Conservation (phyloP, 2,113 vertebrate species). For the Pachypanchax playfairii region DNA sequence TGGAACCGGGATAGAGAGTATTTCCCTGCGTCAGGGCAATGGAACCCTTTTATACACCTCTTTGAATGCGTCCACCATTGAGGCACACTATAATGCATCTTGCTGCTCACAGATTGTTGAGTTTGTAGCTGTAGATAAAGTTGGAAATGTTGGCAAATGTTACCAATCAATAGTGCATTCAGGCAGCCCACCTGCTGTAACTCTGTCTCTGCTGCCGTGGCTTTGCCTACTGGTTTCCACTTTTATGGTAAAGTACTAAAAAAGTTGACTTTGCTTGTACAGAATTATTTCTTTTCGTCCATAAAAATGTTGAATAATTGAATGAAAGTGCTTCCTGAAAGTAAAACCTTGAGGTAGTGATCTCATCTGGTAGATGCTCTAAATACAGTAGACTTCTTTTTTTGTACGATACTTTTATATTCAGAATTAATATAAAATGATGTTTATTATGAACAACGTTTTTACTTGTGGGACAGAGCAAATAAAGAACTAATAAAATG, state of each 20-base stretch:
- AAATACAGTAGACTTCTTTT: no score
- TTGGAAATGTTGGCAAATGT: slow-evolving; percentile 77
- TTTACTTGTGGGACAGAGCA: no score
- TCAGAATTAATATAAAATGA: no score
- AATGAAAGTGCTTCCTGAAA: no score
- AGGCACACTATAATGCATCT: slow-evolving; percentile 62
- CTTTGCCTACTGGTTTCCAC: slow-evolving; percentile 54
- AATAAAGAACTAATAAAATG: no score
- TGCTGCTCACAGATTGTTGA: slow-evolving; percentile 75
- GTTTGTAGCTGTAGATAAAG: slow-evolving; percentile 67
- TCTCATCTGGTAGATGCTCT: no score
- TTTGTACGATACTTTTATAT: no score
- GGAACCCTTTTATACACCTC: slow-evolving; percentile 45
- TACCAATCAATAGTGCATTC: slow-evolving; percentile 53
- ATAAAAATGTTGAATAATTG: no score
- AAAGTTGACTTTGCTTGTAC: not conserved
- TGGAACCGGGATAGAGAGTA: slow-evolving; percentile 57
- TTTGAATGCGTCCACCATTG: not conserved
- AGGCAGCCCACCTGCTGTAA: slow-evolving; percentile 29
- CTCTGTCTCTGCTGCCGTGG: slow-evolving; percentile 56
- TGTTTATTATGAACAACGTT: no score
- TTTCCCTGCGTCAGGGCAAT: slow-evolving; percentile 55
- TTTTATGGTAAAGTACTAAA: slow-evolving; percentile 14
- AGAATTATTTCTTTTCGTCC: not conserved
- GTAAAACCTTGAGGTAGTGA: no score